These are phyloP conservation scores for Macaria notata DNA, from an alignment of 2,888 invertebrate genomes.

Conservation along the genomic window DNA sequence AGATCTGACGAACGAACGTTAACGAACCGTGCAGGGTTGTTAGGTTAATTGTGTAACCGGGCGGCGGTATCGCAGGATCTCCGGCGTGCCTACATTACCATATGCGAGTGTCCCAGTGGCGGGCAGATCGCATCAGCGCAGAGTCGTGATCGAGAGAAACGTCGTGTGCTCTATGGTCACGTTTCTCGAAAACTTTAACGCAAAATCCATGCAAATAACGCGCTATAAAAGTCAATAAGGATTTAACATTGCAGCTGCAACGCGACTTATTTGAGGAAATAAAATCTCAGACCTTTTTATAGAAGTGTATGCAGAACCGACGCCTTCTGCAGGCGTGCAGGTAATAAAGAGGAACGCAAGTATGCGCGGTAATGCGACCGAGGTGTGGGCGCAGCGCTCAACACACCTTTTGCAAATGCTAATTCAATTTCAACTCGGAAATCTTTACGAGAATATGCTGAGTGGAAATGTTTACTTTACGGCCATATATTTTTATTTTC, in stretches of 20 bases:
- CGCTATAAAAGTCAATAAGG: conserved; percentile 53
- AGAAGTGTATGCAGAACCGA: conserved; percentile 28
- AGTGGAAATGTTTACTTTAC: conserved; percentile 57
- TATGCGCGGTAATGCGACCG: conserved; percentile 44
- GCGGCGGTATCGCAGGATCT: conserved; percentile 40
- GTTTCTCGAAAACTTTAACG: conserved; percentile 57
- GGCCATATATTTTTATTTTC: conserved; percentile 46
- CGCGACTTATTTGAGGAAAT: conserved; percentile 37
- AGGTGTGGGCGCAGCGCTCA: conserved; percentile 53
- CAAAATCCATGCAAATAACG: conserved; percentile 61
- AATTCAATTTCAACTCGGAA: conserved; percentile 59
- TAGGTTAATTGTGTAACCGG: conserved; percentile 59
- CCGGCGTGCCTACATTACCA: conserved; percentile 46
- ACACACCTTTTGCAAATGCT: conserved; percentile 52
- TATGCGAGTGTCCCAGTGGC: conserved; percentile 52
- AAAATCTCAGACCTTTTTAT: conserved; percentile 38
- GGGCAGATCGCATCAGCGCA: conserved; percentile 55
- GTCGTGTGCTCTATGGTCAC: conserved; percentile 60
- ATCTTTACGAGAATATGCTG: conserved; percentile 55
- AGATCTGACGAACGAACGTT: conserved; percentile 41
- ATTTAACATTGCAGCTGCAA: conserved; percentile 50
- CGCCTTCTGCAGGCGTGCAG: conserved; percentile 37
- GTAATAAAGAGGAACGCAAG: conserved; percentile 55
- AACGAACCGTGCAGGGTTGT: conserved; percentile 54
- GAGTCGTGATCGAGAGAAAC: conserved; percentile 68